A percentile compares a stretch with the other conserved stretches of the same genome.
These are phyloP conservation scores for Neoseiulus cucumeris DNA, from an alignment of 1,140 invertebrate genomes.

Conservation along the genomic window DNA sequence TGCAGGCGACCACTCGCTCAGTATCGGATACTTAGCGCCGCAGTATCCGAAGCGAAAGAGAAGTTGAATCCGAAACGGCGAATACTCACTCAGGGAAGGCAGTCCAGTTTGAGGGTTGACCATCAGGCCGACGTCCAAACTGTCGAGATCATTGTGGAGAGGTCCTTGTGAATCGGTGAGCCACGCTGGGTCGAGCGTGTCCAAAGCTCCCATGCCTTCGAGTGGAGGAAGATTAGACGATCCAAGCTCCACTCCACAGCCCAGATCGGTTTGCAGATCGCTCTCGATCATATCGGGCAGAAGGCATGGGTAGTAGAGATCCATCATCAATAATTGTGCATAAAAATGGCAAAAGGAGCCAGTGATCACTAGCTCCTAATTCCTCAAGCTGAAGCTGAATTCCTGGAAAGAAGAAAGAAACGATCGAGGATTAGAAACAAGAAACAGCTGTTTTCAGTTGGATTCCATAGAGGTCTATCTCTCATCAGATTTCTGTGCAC, in stretches of 20 bases:
- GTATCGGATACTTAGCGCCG: too few species aligned
- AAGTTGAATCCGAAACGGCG: too few species aligned
- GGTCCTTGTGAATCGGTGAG: conserved; percentile 5
- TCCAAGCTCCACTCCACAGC: neutral
- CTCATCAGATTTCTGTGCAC: neutral
- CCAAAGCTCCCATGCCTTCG: conserved; percentile 8
- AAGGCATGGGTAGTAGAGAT: conserved; percentile 4
- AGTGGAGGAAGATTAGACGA: conserved; percentile 6
- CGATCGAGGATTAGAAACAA: too few species aligned
- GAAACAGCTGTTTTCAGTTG: too few species aligned
- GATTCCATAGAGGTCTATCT: neutral
- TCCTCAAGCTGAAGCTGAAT: too few species aligned
- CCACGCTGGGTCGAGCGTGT: conserved; percentile 4
- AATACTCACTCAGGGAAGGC: conserved; percentile 17
- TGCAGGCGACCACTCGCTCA: too few species aligned
- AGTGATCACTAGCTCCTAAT: too few species aligned
- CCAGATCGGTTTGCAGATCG: neutral
- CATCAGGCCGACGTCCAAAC: conserved; percentile 20
- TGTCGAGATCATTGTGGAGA: conserved; percentile 7
- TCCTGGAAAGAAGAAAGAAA: too few species aligned
- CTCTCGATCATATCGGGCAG: conserved; percentile 9
- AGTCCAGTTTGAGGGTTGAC: conserved; percentile 29
- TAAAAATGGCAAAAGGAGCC: too few species aligned
- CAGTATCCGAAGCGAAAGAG: too few species aligned
- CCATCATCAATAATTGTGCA: neutral